Conservation (phyloP, 2,888 invertebrate genomes). For the Notocelia uddmanniana region DNA sequence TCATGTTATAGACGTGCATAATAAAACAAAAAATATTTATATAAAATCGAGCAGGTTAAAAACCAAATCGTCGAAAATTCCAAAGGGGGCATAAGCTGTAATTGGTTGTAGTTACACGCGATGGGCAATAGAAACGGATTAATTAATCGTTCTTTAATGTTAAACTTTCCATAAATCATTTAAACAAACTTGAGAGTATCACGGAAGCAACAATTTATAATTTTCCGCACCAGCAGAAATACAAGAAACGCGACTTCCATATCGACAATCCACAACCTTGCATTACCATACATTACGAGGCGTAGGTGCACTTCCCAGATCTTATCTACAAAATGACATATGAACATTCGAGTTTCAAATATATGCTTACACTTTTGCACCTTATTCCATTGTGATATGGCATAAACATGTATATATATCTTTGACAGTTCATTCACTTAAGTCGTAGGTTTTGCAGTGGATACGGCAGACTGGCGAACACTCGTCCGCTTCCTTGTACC, state of each 20-base stretch:
- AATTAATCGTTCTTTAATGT: neutral
- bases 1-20: no score
- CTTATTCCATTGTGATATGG: neutral
- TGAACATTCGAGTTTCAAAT: neutral
- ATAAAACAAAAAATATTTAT: no score
- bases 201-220: slow-evolving; percentile 1
- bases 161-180: neutral
- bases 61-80: no score
- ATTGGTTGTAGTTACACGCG: no score
- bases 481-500: slow-evolving; percentile 51
- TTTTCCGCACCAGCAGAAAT: slow-evolving; percentile 9
- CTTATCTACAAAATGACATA: neutral
- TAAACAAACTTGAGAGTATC: neutral
- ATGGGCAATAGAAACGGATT: no score
- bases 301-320: slow-evolving; percentile 21
- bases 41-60: no score
- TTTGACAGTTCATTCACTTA: neutral
- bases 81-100: no score
- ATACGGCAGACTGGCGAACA: slow-evolving; percentile 16
- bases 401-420: neutral
- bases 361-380: neutral
- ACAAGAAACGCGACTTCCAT: slow-evolving; percentile 23
- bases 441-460: neutral
- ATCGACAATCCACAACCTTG: slow-evolving; percentile 29
- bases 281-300: slow-evolving; percentile 36